phyloP scores from a whole-genome alignment of 2,113 vertebrate genomes.

The Sturnus vulgaris region DNA sequence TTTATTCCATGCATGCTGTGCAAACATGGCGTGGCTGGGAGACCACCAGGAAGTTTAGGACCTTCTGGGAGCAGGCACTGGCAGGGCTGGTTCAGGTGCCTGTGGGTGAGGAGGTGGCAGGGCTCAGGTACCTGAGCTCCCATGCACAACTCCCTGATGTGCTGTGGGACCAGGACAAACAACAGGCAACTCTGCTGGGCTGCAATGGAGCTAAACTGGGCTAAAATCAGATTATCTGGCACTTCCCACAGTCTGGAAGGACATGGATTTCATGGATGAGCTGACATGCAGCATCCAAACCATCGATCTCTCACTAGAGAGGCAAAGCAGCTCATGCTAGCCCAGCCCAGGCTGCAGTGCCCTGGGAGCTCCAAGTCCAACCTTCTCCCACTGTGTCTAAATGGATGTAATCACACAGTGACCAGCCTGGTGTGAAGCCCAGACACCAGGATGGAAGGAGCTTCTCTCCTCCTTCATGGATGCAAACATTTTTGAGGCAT shows the following conservation, averaged over 20 bases:
- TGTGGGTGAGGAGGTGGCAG: neutral
- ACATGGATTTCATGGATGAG: neutral
- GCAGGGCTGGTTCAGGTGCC: neutral
- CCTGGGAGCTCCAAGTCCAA: neutral
- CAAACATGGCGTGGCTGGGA: neutral
- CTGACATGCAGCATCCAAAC: slow-evolving; percentile 12
- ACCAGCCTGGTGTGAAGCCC: neutral
- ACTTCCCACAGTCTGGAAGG: neutral
- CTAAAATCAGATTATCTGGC: neutral
- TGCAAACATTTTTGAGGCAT: neutral
- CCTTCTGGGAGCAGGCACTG: neutral
- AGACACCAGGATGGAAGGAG: neutral
- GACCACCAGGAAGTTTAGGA: neutral
- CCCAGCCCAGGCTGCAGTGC: neutral
- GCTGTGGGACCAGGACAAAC: neutral
- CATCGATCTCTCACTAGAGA: neutral
- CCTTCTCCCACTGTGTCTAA: neutral
- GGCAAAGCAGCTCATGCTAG: neutral
- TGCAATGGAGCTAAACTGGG: neutral
- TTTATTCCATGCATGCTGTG: neutral
- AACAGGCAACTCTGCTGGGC: neutral
- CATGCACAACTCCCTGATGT: neutral
- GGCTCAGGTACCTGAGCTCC: neutral
- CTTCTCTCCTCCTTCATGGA: neutral
- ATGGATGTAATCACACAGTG: neutral